A percentile compares a stretch with the other conserved stretches of the same genome.
These are phyloP conservation scores for Lymantria dispar DNA, from an alignment of 2,888 invertebrate genomes.

Conservation along the genomic window DNA sequence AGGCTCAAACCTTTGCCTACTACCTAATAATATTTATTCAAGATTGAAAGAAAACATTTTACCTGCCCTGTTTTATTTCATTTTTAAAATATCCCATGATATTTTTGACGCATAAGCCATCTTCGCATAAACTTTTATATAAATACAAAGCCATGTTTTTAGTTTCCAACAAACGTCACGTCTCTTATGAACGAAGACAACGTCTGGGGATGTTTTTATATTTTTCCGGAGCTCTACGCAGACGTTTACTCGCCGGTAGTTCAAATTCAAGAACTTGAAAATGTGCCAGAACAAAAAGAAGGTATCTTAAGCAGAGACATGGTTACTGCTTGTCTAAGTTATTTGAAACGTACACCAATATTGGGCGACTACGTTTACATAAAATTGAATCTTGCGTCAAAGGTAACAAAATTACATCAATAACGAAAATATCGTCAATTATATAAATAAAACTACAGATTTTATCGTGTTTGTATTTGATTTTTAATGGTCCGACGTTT, in stretches of 20 bases:
- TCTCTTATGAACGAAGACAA: conserved; percentile 64
- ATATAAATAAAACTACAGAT: too few relatives aligned
- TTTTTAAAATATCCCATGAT: conserved; percentile 29
- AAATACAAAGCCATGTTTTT: conserved; percentile 14
- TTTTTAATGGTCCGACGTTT: too few relatives aligned
- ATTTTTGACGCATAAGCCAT: conserved; percentile 13
- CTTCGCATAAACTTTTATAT: background rate
- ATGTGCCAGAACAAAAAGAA: conserved; percentile 55
- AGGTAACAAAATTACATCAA: conserved; percentile 43
- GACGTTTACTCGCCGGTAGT: conserved; percentile 62
- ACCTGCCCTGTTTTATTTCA: conserved; percentile 28
- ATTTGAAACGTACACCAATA: conserved; percentile 79
- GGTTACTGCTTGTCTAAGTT: conserved; percentile 75
- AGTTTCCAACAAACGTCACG: conserved; percentile 63
- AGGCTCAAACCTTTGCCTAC: conserved; percentile 32
- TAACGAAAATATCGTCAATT: too few relatives aligned
- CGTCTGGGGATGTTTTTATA: conserved; percentile 71
- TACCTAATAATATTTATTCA: conserved; percentile 34
- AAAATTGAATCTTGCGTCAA: conserved; percentile 75
- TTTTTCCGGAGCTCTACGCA: conserved; percentile 62
- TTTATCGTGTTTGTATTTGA: too few relatives aligned
- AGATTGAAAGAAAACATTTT: conserved; percentile 34
- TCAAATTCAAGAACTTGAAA: conserved; percentile 43
- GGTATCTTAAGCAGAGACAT: conserved; percentile 79
- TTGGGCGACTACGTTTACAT: conserved; percentile 77